Conservation (phyloP, 2,797 vertebrate genomes). For the Ctenopoma multispine region DNA sequence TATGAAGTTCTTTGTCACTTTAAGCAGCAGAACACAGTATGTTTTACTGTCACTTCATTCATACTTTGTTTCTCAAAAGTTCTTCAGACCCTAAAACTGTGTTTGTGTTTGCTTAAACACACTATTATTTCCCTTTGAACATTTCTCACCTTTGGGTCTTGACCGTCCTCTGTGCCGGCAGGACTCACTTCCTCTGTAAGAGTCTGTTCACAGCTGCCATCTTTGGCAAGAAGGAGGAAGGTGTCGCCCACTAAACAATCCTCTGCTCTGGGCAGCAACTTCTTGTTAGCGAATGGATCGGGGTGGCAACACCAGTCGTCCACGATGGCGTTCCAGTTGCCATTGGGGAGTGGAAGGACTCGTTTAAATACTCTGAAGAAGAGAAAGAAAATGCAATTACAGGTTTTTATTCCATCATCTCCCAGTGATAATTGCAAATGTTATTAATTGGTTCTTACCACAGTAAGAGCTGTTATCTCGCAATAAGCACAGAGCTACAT, state of each 20-base stretch:
- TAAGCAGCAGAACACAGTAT: not conserved
- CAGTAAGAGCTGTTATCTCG: constrained; percentile 7
- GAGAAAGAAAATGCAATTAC: not conserved
- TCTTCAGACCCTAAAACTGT: not conserved
- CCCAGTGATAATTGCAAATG: not conserved
- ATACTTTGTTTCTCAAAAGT: not conserved
- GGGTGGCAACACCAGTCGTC: constrained; percentile 98
- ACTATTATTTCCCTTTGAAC: not conserved
- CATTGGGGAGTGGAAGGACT: constrained; percentile 92
- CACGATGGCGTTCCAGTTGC: constrained; percentile 93
- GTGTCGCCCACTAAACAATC: constrained; percentile 95
- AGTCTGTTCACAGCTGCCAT: constrained; percentile 71
- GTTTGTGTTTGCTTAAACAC: too few species aligned
- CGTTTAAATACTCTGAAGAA: constrained; percentile 86
- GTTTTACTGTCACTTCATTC: not conserved
- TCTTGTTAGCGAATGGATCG: constrained; percentile 90
- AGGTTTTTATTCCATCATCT: constrained; percentile 1
- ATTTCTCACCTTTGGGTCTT: constrained; percentile 73
- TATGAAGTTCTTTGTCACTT: not conserved
- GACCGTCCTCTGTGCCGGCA: constrained; percentile 46
- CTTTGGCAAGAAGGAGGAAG: constrained; percentile 88
- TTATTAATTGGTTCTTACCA: constrained; percentile 4
- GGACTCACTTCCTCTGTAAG: constrained; percentile 63
- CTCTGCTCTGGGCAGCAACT: constrained; percentile 86
- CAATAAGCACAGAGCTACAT: constrained; percentile 6